These are phyloP conservation scores for Scaptomyza cyrtandrae DNA, from an alignment of 2,888 invertebrate species.

Conservation along the genomic window DNA sequence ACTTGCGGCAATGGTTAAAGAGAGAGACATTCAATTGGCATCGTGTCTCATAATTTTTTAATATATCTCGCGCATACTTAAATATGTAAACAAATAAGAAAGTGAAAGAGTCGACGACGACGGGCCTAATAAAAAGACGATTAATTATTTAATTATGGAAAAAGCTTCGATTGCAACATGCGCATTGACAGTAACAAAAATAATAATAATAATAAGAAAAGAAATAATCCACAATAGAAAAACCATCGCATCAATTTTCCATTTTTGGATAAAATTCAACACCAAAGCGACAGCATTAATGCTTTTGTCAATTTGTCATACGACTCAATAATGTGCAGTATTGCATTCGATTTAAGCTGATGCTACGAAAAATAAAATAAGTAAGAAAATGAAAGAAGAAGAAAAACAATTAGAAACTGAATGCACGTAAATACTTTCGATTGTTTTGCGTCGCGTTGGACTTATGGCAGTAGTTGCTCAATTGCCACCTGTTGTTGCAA, in stretches of 20 bases:
- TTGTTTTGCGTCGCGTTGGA: slow-evolving; percentile 23
- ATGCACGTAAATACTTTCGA: slow-evolving; percentile 51
- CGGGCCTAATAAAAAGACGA: slow-evolving; percentile 62
- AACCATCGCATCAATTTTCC: slow-evolving; percentile 11
- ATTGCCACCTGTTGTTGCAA: slow-evolving; percentile 25
- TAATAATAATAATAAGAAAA: not conserved
- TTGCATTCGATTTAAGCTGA: slow-evolving; percentile 14
- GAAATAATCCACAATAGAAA: not conserved
- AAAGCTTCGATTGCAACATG: slow-evolving; percentile 49
- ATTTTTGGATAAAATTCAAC: slow-evolving; percentile 18
- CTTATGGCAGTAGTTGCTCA: slow-evolving; percentile 5
- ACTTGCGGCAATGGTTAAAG: not conserved
- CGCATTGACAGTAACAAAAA: not conserved
- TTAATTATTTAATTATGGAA: slow-evolving; percentile 71
- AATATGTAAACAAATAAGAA: slow-evolving; percentile 57
- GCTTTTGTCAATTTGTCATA: slow-evolving; percentile 1
- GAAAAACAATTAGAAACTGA: slow-evolving; percentile 35
- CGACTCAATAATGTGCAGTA: not conserved
- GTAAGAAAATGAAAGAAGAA: slow-evolving; percentile 2
- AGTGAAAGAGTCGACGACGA: slow-evolving; percentile 59
- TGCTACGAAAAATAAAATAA: slow-evolving; percentile 2
- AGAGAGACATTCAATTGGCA: slow-evolving; percentile 60
- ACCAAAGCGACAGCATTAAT: not conserved
- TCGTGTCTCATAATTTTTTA: slow-evolving; percentile 62
- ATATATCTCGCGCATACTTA: slow-evolving; percentile 48